Conservation (phyloP, 2,797 vertebrate species). For the Sebastes oblongus region DNA sequence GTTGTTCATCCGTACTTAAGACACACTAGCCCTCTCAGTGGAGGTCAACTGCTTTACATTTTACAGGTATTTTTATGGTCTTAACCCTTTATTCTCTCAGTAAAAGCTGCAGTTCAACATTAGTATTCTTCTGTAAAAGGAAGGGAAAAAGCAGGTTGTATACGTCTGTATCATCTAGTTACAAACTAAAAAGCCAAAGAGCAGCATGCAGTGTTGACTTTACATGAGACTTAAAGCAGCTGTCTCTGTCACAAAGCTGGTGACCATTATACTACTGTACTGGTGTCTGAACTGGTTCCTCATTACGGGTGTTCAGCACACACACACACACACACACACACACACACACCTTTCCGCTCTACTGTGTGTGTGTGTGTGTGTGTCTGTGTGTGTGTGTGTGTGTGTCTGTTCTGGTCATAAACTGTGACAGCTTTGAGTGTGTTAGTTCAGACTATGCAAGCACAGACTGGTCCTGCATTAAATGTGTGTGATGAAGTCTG, state of each 20-base stretch:
- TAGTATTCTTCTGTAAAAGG: not conserved
- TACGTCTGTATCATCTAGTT: conserved; percentile 16
- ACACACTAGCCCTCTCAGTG: not conserved
- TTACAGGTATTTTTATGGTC: not conserved
- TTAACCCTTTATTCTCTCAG: not conserved
- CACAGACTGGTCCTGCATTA: conserved; percentile 15
- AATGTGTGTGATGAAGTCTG: not conserved
- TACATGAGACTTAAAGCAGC: conserved; percentile 34
- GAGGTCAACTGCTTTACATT: not conserved
- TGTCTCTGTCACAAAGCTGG: not conserved
- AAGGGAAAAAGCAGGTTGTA: not conserved
- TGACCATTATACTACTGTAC: not conserved
- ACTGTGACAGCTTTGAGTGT: not conserved
- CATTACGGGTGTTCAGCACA: conserved; percentile 6
- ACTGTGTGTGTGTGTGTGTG: too few species aligned
- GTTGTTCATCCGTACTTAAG: not conserved
- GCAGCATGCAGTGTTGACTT: conserved; percentile 3
- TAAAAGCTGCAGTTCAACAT: not conserved
- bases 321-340: not conserved
- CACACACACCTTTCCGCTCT: not conserved
- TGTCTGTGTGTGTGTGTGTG: not conserved
- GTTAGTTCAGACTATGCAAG: conserved; percentile 2
- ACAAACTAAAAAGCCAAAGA: not conserved
- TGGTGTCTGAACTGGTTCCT: conserved; percentile 12
- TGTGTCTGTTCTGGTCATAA: not conserved